Evolutionary conservation across 2,888 invertebrate species (phyloP).

Genomic region (Patella depressa): DNA sequence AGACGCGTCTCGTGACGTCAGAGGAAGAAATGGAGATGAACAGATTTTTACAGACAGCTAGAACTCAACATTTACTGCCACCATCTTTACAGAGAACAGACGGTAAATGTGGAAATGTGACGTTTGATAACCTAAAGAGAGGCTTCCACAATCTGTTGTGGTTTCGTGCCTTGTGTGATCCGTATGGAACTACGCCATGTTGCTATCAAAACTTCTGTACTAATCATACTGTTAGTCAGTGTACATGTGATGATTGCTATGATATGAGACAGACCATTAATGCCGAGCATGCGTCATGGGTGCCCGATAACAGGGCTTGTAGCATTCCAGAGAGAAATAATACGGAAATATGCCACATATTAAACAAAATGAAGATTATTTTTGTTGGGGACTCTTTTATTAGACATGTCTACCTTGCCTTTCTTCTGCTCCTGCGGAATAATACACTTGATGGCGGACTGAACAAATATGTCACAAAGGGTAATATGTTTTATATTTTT

Average conservation of each 20-base stretch:
- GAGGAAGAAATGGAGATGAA: background rate
- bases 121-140: background rate
- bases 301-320: background rate
- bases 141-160: background rate
- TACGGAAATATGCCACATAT: background rate
- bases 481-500: background rate
- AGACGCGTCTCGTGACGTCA: background rate
- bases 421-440: background rate
- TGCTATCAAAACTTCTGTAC: background rate
- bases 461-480: background rate
- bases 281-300: background rate
- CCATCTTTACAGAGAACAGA: background rate
- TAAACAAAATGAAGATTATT: background rate
- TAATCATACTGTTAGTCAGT: background rate
- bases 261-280: background rate
- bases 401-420: background rate
- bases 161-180: conserved; percentile 4
- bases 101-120: background rate
- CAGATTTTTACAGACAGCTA: background rate
- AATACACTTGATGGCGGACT: background rate
- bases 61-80: background rate
- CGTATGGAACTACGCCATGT: background rate
- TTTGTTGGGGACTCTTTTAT: background rate
- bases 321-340: background rate
- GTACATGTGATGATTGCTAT: background rate